Percentiles rank a stretch among this genome's conserved stretches.
Conservation (phyloP, 2,113 vertebrate genomes). For the Platysternon megacephalum region DNA sequence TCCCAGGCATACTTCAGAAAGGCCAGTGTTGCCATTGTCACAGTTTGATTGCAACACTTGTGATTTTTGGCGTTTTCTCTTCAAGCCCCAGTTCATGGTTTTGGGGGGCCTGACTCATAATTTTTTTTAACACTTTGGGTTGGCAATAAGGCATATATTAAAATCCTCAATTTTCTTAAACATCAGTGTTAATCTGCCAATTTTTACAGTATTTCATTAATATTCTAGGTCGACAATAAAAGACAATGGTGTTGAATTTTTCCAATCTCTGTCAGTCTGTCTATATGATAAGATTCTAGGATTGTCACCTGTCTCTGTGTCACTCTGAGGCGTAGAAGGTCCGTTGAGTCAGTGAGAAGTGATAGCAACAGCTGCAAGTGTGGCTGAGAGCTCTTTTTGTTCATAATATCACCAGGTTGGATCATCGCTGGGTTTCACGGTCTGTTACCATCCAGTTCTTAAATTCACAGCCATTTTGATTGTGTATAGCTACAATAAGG, state of each 20-base stretch:
- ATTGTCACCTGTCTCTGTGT: neutral
- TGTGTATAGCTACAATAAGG: neutral
- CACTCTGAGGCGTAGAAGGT: too few species aligned
- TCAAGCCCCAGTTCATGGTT: neutral
- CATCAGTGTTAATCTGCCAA: neutral
- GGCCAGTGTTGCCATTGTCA: fast-evolving
- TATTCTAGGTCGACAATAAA: neutral
- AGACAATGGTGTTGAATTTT: neutral
- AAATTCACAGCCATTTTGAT: neutral
- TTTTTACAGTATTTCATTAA: neutral
- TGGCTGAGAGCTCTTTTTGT: too few species aligned
- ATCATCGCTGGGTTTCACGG: too few species aligned
- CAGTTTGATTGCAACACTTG: neutral
- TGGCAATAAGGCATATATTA: neutral
- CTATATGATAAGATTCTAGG: neutral
- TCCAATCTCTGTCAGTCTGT: neutral
- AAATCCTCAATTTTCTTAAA: neutral
- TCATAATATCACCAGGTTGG: too few species aligned
- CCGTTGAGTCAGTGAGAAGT: too few species aligned
- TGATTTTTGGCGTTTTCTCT: neutral
- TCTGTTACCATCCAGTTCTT: too few species aligned
- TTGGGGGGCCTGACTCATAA: neutral
- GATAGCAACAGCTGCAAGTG: too few species aligned
- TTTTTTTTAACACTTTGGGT: neutral
- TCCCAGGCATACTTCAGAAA: neutral